Conservation (phyloP, 2,797 vertebrate genomes). For the Prunella strophiata region DNA sequence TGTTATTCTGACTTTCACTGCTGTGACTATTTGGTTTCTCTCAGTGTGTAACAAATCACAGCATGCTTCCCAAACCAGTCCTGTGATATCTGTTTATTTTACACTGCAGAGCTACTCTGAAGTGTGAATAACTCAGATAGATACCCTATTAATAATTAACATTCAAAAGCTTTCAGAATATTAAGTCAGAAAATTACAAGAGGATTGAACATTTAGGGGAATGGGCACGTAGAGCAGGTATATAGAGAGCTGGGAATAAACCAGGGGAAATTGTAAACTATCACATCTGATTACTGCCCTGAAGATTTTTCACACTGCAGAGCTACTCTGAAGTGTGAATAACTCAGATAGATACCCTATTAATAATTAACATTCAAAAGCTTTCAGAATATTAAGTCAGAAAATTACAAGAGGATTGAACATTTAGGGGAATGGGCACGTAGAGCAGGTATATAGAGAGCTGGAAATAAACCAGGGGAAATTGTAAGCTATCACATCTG, state of each 20-base stretch:
- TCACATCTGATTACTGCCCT: background rate
- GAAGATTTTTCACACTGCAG: background rate
- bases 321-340: background rate
- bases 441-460: background rate
- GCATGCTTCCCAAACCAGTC: background rate
- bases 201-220: background rate
- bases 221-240: background rate
- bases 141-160: background rate
- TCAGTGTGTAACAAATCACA: background rate
- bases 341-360: background rate
- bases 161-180: slow-evolving; percentile 4
- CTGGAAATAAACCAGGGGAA: background rate
- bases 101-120: background rate
- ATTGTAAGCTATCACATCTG: background rate
- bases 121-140: background rate
- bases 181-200: background rate
- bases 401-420: background rate
- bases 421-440: background rate
- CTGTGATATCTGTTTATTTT: background rate
- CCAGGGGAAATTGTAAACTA: background rate
- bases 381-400: background rate
- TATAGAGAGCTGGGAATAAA: slow-evolving; percentile 3
- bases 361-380: slow-evolving; percentile 2
- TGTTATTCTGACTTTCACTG: background rate
- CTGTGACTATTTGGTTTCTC: background rate